Base-by-base conservation (phyloP, 2,888 invertebrate genomes). In the Limnephilus marmoratus region DNA sequence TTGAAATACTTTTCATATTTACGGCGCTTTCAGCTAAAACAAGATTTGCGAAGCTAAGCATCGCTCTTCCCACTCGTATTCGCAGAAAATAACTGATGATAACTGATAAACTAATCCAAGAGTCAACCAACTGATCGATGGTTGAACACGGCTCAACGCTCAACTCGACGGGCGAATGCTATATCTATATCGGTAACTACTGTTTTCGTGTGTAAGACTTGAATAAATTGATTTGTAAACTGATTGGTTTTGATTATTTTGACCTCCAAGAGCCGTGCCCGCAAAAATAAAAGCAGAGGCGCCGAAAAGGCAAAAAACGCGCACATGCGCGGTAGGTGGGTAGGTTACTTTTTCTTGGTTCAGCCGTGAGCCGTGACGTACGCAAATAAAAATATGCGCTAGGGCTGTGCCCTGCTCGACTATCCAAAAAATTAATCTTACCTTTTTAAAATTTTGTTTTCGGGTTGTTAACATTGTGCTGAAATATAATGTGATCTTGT, bases 201-300 rank as follows among this genome's bases (percentile, higher is more conserved):
- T 45, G 45, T 45, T 7, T 45, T 68, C 53, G 15, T 3, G 41
- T 53, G 29, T 29, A 5, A 29, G n/a, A 13, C 37, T 86, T 85
- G 88, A 80, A 88, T 34, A 41, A 92, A 90, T 90, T 92, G 90
- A 85, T 92, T 37, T 15, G 86, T 31, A 49, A 82, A 89, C 45
- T 88, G 85, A 91, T 85, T 90, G 85, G 18, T 90, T 91, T 85
- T 49, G 49, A 92, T 92, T 92, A 81, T 81, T 90, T 91, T 92
- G 92, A 92, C 92, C 92, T 92, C 89, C 15, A 53, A 81, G 41
- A 86, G 81, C 82, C 90, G 85, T 90, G 81, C 90, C 81, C 85
- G 37, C 85, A 41, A 85, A 85, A 37, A 15, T 37, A 24, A 85
- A 82, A 82, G 24, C 68, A 68, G 68, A 68, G 68, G 68, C 68